Base-by-base conservation (phyloP, 2,113 vertebrate genomes). In the Telmatochromis sp. region DNA sequence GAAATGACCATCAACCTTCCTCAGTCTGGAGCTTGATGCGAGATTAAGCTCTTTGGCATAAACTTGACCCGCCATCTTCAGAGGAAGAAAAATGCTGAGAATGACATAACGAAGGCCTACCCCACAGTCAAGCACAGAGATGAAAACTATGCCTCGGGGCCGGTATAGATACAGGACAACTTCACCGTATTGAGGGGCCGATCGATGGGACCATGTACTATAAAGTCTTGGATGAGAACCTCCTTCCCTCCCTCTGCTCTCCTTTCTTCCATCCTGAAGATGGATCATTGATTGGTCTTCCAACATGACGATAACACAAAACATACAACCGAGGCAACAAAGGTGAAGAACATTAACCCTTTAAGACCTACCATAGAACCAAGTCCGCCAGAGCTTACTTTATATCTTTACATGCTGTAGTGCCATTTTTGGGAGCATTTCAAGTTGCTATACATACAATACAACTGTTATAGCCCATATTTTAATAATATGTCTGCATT, bases 51-150 rank as follows among this genome's bases (percentile, higher is more conserved):
- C 31, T 35, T 35, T 65, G 60, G 17, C 60, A 65, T n/a, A 35
- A 65, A 65, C 17, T 1, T 35, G 31, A 35, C 6, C 31, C 6
- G 0, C 60, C 1, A 65, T n/a, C 10, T 65, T 65, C 17, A 65
- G 58, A n/a, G 6, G 31, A 65, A 35, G 31, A 65, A 65, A 65
- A 65, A 35, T 37, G 60, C 60, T 65, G 60, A 65, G 60, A 65
- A 65, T 35, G 0, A 65, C 31, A n/a, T n/a, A 65, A 65, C 1
- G 31, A 65, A 37, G 1, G 17, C 17, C 31, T 1, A 65, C 17
- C 17, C 60, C 60, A n/a, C 60, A 65, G 60, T 65, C 33, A 65
- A 65, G 60, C 10, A 35, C 31, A 35, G 31, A 65, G 60, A 35
- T 65, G 31, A 12, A 65, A 65, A 65, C 10, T 63, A 63, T 0